Conservation (phyloP, 1,140 invertebrate species). For the Sipha flava region DNA sequence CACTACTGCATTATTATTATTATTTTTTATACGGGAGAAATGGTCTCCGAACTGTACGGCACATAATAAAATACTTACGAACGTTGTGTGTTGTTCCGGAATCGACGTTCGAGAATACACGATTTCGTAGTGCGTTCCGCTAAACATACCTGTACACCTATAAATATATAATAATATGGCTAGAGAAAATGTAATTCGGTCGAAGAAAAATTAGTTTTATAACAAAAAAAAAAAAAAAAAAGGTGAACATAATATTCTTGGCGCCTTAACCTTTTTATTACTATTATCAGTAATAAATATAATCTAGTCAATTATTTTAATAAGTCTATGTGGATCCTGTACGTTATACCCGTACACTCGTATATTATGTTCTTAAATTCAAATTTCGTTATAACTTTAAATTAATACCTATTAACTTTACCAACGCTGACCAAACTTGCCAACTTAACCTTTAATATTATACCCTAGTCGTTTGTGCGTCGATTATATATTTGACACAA, state of each 20-base stretch:
- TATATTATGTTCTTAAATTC: neutral
- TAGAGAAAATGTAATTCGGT: neutral
- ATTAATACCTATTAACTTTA: neutral
- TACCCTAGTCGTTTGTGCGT: too few species aligned
- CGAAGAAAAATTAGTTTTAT: neutral
- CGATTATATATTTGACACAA: too few species aligned
- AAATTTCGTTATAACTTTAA: neutral
- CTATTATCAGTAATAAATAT: neutral
- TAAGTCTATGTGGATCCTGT: neutral
- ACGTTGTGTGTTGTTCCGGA: too few species aligned
- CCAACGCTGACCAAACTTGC: neutral
- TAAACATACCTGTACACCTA: too few species aligned
- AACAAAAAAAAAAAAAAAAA: neutral
- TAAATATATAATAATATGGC: neutral
- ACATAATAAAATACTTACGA: too few species aligned
- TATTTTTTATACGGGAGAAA: neutral
- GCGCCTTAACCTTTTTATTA: neutral
- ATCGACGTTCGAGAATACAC: too few species aligned
- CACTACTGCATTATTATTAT: neutral
- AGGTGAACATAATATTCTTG: neutral
- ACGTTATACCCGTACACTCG: too few species aligned
- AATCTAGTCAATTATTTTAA: neutral
- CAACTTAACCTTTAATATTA: too few species aligned
- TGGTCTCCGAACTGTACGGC: neutral
- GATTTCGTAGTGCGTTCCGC: too few species aligned